phyloP scores from a whole-genome alignment of 2,888 invertebrate genomes.

The Melitaea athalia region DNA sequence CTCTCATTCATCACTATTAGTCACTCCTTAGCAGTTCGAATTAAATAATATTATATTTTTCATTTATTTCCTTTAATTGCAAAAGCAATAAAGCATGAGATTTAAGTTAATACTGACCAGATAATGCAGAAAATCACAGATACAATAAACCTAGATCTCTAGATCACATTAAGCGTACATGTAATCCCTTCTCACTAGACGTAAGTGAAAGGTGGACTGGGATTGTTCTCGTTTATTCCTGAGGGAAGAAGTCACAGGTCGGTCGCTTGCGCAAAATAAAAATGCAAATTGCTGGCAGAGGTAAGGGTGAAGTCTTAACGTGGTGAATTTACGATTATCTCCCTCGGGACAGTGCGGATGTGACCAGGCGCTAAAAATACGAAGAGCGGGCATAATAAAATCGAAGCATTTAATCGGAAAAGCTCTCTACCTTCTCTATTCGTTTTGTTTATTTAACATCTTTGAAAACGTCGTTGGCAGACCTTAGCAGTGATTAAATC shows the following conservation, averaged over 20 bases:
- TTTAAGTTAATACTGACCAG: not conserved
- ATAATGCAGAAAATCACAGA: not conserved
- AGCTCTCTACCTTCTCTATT: not conserved
- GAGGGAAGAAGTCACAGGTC: slow-evolving; percentile 12
- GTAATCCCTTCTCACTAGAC: not conserved
- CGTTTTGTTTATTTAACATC: not conserved
- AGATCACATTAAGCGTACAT: not conserved
- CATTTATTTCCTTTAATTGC: too few relatives aligned
- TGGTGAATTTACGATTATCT: slow-evolving; percentile 35
- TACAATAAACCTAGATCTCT: not conserved
- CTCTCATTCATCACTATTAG: too few relatives aligned
- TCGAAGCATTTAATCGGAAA: slow-evolving; percentile 20
- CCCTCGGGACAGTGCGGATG: slow-evolving; percentile 34
- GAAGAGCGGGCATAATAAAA: slow-evolving; percentile 19
- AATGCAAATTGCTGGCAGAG: slow-evolving; percentile 37
- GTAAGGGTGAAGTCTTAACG: slow-evolving; percentile 35
- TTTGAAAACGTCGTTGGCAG: not conserved
- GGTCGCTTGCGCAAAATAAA: slow-evolving; percentile 28
- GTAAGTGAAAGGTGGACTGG: slow-evolving; percentile 9
- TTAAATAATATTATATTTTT: too few relatives aligned
- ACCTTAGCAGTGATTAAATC: not conserved
- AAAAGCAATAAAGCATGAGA: not conserved
- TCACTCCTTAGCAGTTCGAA: too few relatives aligned
- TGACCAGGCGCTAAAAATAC: slow-evolving; percentile 29
- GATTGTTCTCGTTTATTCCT: not conserved